These are phyloP conservation scores for Zaprionus africanus DNA, from an alignment of 1,140 invertebrate genomes.

Conservation along the genomic window DNA sequence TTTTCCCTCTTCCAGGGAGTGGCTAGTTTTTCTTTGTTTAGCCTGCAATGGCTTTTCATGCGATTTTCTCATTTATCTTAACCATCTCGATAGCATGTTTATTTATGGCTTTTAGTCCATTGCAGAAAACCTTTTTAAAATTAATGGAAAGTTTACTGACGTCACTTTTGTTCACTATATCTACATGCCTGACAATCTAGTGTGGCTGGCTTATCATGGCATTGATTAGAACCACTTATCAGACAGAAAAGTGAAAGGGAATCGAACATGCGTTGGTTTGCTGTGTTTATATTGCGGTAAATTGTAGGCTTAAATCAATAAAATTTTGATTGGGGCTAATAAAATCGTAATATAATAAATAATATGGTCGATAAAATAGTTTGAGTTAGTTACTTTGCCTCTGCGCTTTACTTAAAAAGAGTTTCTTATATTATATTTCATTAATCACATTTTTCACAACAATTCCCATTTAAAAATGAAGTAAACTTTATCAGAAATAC, in stretches of 20 bases:
- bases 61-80: conserved; percentile 7
- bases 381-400: too few relatives aligned
- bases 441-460: background rate
- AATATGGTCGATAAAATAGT: too few relatives aligned
- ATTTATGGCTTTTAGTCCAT: background rate
- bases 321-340: too few relatives aligned
- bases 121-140: background rate
- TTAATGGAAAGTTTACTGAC: background rate
- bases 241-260: background rate
- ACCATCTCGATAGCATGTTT: background rate
- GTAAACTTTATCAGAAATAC: too few relatives aligned
- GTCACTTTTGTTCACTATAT: background rate
- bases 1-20: background rate
- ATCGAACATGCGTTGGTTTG: background rate
- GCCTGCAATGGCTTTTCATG: conserved; percentile 3
- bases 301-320: too few relatives aligned
- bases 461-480: too few relatives aligned
- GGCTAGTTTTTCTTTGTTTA: conserved; percentile 18
- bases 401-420: background rate
- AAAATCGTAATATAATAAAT: too few relatives aligned
- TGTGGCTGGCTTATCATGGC: background rate
- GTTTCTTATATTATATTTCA: background rate
- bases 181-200: background rate
- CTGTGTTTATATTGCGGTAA: background rate
- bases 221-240: background rate